Evolutionary conservation across 1,140 invertebrate species (phyloP).

Genomic region (Patella vulgata): DNA sequence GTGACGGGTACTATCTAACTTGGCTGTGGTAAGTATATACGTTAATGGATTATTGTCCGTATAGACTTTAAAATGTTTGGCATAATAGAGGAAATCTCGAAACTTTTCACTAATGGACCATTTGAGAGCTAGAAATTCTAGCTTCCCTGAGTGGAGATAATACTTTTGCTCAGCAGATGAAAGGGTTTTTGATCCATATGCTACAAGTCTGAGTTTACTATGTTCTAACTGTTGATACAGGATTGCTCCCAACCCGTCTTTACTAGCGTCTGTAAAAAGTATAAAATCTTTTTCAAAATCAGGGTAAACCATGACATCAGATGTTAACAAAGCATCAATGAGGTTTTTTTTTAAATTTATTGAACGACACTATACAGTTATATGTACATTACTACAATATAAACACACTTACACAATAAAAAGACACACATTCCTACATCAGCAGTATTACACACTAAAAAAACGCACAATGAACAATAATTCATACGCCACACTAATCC

Average conservation of each 20-base stretch:
- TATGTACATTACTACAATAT: too few relatives aligned
- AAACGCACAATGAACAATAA: too few relatives aligned
- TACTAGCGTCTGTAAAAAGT: conserved; percentile 65
- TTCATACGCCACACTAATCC: too few relatives aligned
- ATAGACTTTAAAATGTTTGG: conserved; percentile 12
- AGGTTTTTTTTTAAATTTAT: too few relatives aligned
- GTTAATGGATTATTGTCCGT: conserved; percentile 22
- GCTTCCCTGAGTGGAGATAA: conserved; percentile 24
- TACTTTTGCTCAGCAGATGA: conserved; percentile 24
- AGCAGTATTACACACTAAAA: too few relatives aligned
- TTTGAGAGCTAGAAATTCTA: conserved; percentile 35
- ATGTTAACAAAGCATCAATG: conserved; percentile 3
- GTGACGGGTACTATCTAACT: conserved; percentile 6
- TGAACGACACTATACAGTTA: too few relatives aligned
- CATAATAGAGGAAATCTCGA: conserved; percentile 19
- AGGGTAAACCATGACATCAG: conserved; percentile 4
- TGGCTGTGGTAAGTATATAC: conserved; percentile 15
- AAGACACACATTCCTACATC: too few relatives aligned
- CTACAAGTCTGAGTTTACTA: conserved; percentile 30
- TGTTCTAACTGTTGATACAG: conserved; percentile 57
- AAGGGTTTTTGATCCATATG: conserved; percentile 36
- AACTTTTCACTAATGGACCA: conserved; percentile 24
- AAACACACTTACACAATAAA: too few relatives aligned
- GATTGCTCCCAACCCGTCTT: conserved; percentile 63
- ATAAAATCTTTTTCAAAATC: conserved; percentile 56